Evolutionary conservation across 2,888 invertebrate genomes (phyloP), one percentile per base, ranked within the genome.

Genomic region (Andrena camellia): DNA sequence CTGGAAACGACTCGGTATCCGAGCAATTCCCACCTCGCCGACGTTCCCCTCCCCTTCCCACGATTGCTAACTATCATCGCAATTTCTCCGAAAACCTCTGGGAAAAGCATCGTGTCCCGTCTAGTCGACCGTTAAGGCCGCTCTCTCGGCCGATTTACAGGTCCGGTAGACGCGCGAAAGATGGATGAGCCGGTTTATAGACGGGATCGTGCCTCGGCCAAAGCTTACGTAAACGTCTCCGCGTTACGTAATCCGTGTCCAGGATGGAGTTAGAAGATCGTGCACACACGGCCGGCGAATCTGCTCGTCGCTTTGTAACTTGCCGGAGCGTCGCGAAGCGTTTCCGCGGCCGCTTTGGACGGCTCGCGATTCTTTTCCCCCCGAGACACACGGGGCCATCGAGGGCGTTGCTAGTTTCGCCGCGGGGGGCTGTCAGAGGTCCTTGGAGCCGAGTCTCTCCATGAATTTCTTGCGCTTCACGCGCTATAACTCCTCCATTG

Each of bases 161-260:
- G 63, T 80, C 31, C 31, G 70, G n/a, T 73, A 50, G 74, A 82
- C 78, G 54, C 69, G 78, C 74, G 78, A 78, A 80, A 84, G 86
- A 84, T 68, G 74, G 80, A 86, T 78, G 77, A 82, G 84, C 78
- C 84, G 81, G 78, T 87, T 81, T 88, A 86, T 87, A 83, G 86
- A 87, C 88, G 59, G 82, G 82, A 84, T 68, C 80, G 76, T 76
- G 78, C 69, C 76, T n/a, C 35, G 70, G 62, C 48, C 57, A 78
- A 33, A 57, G 69, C 84, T 87, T 87, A 83, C 82, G 84, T 88
- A 87, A 88, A 81, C 84, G 67, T 26, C 60, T 20, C 57, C 57
- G 31, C 33, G 57, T 88, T 84, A 77, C 86, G 74, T 84, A 86
- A 87, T 79, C 73, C 42, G n/a, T 42, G 50, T 66, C 72, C 77